Base-by-base conservation (phyloP, 2,888 invertebrate species). In the Drosophila birchii region DNA sequence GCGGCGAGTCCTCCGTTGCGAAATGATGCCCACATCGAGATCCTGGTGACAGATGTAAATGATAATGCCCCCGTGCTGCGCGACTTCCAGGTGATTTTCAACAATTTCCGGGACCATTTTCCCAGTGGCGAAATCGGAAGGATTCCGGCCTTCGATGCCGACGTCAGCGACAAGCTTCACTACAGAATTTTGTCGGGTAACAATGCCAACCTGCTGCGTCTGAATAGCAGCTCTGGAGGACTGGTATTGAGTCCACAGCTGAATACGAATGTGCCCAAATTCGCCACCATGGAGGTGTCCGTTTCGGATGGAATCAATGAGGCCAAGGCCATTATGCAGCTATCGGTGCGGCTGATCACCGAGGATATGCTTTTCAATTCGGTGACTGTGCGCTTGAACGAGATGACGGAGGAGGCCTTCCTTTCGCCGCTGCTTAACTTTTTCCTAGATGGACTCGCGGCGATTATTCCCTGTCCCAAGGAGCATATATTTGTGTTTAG, bases 281-380 rank as follows among this genome's bases (percentile, higher is more conserved):
- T 97, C 43, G 98, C 98, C 4, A 96, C 96, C 0, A 97, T 99
- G 96, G 97, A 97, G 92, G 96, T 99, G 34, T 96, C 97, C 32
- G 98, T 98, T 0, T 95, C 96, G 73, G 99, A 99, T 93, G 98
- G 98, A 1, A 95, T 97, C 11, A 98, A 99, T 92, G 98, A 97
- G 92, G 96, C 97, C 0, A 97, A 97, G 92, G 97, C 98, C 0
- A 95, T 97, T 81, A 98, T 98, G 96, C 96, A 96, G 71, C 94
- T 99, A 0, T 95, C 96, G 0, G 98, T 98, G 0, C 94, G 98
- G 1, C 94, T 98, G 34, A 97, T 99, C 69, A 98, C 98, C 0
- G 97, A 98, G 90, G 96, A 98, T 81, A 98, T 99, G 97, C 93
- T 99, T 2, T 95, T 96, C 90, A 98, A 98, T 92, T 98, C 98